phyloP scores from a whole-genome alignment of 2,888 invertebrate genomes.

The Catotricha subobsoleta region DNA sequence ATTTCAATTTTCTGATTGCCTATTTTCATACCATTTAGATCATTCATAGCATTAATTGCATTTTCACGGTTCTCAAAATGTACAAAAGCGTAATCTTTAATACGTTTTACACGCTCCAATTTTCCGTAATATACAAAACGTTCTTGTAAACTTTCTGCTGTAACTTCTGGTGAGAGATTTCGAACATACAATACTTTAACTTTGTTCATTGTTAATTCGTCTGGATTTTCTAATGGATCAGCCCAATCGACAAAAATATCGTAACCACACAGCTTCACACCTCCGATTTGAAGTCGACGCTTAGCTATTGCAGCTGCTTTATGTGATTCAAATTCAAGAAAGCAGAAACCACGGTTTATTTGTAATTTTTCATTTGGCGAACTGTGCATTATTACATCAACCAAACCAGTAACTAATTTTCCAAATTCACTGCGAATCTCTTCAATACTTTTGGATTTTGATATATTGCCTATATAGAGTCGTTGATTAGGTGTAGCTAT shows the following conservation, averaged over 20 bases:
- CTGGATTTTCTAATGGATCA: not conserved
- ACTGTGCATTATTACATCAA: not conserved
- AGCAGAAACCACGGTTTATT: constrained; percentile 5
- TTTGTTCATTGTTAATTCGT: not conserved
- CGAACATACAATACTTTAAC: not conserved
- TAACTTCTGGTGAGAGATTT: not conserved
- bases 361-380: not conserved
- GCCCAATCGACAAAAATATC: constrained; percentile 3
- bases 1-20: not conserved
- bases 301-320: not conserved
- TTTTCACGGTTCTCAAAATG: not conserved
- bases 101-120: constrained; percentile 2
- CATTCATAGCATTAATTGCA: constrained; percentile 1
- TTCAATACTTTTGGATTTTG: not conserved
- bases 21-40: not conserved
- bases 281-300: not conserved
- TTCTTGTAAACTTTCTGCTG: not conserved
- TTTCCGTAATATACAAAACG: not conserved
- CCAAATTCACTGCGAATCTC: not conserved
- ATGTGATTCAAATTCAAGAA: constrained; percentile 1
- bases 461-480: constrained; percentile 1
- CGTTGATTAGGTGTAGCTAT: not conserved
- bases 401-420: not conserved
- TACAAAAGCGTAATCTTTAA: constrained; percentile 1
- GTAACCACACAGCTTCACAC: not conserved